These are phyloP conservation scores for Puntigrus tetrazona DNA, from an alignment of 2,113 vertebrate species.

Conservation along the genomic window DNA sequence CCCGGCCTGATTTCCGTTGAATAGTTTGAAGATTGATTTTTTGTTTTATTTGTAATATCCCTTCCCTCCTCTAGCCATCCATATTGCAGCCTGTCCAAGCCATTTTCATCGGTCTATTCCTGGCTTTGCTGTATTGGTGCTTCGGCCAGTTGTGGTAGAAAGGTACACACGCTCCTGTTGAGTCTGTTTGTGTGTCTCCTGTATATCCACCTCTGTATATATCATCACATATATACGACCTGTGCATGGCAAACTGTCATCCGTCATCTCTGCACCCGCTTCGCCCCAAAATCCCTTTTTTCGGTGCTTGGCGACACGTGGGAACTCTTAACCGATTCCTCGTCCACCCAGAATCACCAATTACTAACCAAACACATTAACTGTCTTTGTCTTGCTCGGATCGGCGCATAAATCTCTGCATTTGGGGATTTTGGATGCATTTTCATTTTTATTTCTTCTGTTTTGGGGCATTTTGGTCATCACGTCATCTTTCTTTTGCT, in stretches of 20 bases:
- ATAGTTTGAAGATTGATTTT: slow-evolving; percentile 80
- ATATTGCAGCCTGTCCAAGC: slow-evolving; percentile 99
- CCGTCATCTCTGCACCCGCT: slow-evolving; percentile 29
- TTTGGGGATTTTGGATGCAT: slow-evolving; percentile 48
- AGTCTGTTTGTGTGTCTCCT: slow-evolving; percentile 79
- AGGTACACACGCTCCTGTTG: slow-evolving; percentile 92
- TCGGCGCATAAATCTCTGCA: slow-evolving; percentile 29
- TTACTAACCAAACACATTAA: slow-evolving; percentile 76
- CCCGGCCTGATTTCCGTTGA: slow-evolving; percentile 72
- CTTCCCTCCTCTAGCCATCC: slow-evolving; percentile 96
- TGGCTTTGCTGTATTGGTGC: slow-evolving; percentile 99
- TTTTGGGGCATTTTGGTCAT: background rate
- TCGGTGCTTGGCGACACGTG: slow-evolving; percentile 39
- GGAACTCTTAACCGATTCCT: slow-evolving; percentile 24
- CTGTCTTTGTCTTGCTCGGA: slow-evolving; percentile 72
- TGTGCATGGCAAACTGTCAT: slow-evolving; percentile 75
- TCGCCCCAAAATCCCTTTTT: slow-evolving; percentile 45
- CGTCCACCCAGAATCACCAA: slow-evolving; percentile 8
- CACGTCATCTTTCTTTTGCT: background rate
- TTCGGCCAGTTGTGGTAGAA: slow-evolving; percentile 99
- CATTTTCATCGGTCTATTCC: slow-evolving; percentile 99
- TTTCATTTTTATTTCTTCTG: background rate
- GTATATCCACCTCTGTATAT: slow-evolving; percentile 72
- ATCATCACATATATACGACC: slow-evolving; percentile 72
- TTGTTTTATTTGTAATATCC: slow-evolving; percentile 77